Evolutionary conservation across 2,888 invertebrate genomes (phyloP).

Genomic region (Podotricha telesiphe): DNA sequence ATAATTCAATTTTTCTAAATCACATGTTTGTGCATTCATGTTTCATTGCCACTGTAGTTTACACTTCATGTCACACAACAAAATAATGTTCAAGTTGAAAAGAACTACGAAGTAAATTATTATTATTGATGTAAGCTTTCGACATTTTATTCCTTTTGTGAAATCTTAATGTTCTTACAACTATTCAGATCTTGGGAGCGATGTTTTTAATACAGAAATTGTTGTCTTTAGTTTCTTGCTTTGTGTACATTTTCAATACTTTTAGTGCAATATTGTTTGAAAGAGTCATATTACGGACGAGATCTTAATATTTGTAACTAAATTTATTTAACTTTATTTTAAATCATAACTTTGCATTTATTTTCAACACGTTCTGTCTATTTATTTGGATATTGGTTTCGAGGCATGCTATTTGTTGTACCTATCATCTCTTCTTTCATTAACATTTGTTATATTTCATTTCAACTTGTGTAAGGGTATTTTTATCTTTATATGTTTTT

Average conservation of each 20-base stretch:
- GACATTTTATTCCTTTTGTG: slow-evolving; percentile 48
- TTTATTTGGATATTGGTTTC: slow-evolving; percentile 48
- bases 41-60: slow-evolving; percentile 36
- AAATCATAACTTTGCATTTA: slow-evolving; percentile 43
- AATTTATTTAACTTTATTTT: slow-evolving; percentile 44
- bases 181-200: slow-evolving; percentile 48
- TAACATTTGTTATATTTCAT: slow-evolving; percentile 41
- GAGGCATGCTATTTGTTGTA: slow-evolving; percentile 50
- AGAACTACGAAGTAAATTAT: slow-evolving; percentile 52
- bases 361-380: slow-evolving; percentile 41
- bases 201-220: slow-evolving; percentile 9
- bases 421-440: slow-evolving; percentile 44
- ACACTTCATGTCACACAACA: slow-evolving; percentile 43
- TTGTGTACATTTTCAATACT: slow-evolving; percentile 4
- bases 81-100: slow-evolving; percentile 66
- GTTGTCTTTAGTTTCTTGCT: background rate
- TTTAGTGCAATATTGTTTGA: background rate
- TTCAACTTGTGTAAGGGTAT: slow-evolving; percentile 33
- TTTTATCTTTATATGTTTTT: slow-evolving; percentile 24
- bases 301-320: slow-evolving; percentile 44
- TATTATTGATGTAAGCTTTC: slow-evolving; percentile 58
- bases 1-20: slow-evolving; percentile 22
- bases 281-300: background rate
- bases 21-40: slow-evolving; percentile 26
- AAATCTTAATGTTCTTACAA: slow-evolving; percentile 47